A percentile compares a stretch with the other conserved stretches of the same genome.
Conservation (phyloP, 2,888 invertebrate genomes). For the Leucoptera coffeella region DNA sequence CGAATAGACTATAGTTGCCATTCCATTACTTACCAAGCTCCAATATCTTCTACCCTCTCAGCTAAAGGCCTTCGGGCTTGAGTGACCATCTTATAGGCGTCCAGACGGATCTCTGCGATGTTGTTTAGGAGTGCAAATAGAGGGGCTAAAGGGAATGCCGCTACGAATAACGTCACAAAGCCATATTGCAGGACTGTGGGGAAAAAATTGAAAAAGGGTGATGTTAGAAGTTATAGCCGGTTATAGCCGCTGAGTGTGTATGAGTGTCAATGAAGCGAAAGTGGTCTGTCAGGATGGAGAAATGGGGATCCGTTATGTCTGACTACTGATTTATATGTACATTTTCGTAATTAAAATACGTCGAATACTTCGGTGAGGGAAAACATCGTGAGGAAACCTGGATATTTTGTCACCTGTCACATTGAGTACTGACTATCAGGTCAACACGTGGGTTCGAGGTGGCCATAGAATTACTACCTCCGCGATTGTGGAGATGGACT, state of each 20-base stretch:
- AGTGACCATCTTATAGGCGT: slow-evolving; percentile 97
- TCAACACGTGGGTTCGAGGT: too few species aligned
- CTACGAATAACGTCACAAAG: slow-evolving; percentile 94
- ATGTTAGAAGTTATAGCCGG: not conserved
- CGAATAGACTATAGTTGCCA: too few species aligned
- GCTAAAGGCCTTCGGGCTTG: slow-evolving; percentile 85
- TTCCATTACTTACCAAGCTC: slow-evolving; percentile 64
- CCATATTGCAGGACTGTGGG: slow-evolving; percentile 90
- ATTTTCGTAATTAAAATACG: not conserved
- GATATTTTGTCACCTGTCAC: too few species aligned
- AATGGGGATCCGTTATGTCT: too few species aligned
- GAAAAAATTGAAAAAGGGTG: slow-evolving; percentile 2
- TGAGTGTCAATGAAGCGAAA: too few species aligned
- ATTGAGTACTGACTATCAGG: too few species aligned
- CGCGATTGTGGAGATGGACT: too few species aligned
- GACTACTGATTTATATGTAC: not conserved
- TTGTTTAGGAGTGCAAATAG: slow-evolving; percentile 93
- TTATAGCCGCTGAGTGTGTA: too few species aligned
- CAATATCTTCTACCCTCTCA: slow-evolving; percentile 87
- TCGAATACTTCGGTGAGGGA: too few species aligned
- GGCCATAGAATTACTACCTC: too few species aligned
- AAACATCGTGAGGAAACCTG: too few species aligned
- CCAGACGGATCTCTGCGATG: slow-evolving; percentile 88
- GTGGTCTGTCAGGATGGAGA: too few species aligned
- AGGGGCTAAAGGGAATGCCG: slow-evolving; percentile 94